Evolutionary conservation across 2,797 vertebrate species (phyloP), one percentile per base, ranked within the genome.

Genomic region (Oophaga sylvatica): DNA sequence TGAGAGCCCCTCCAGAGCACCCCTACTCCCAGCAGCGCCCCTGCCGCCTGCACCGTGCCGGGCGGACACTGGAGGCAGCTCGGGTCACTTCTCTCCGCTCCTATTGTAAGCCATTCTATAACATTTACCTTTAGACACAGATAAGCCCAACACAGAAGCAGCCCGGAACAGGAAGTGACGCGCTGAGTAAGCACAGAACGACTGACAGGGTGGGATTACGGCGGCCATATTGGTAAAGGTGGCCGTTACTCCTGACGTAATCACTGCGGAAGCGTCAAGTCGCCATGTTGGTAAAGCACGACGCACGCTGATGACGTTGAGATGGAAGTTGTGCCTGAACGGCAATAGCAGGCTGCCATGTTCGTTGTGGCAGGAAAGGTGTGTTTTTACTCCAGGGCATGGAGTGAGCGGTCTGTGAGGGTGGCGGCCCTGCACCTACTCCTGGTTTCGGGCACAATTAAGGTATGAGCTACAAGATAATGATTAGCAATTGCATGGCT

Each of bases 151-250:
- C 29, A 60, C 56, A 45, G 68, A 29, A 22, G 35, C 48, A 53
- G 11, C 79, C 57, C 82, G 82, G 82, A 84, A 59, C 12, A 56
- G 82, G 82, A 84, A 84, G 22, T 59, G 31, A 60, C 56, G 68
- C 2, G 13, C 10, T 11, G 26, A 60, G 16, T 11, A 11, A 3
- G 12, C 12, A 56, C 13, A 5, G 17, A 62, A 31, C 68, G 2
- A 4, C 17, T 3, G 29, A 9, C 45, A 6, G 56, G 82, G 82
- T 12, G 82, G 56, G 57, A 4, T 7, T 45, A 62, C 2, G 0
- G 70, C 7, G 20, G 82, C 82, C 82, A 84, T 84, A 29, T 84
- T 84, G 53, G 68, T 75, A 75, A 60, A 60, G 70, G 70, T 5
- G 15, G 5, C 13, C 6, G 12, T 1, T 1, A 1, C 19, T 7